Base-by-base conservation (phyloP, 2,113 vertebrate species). In the Monopterus albus region DNA sequence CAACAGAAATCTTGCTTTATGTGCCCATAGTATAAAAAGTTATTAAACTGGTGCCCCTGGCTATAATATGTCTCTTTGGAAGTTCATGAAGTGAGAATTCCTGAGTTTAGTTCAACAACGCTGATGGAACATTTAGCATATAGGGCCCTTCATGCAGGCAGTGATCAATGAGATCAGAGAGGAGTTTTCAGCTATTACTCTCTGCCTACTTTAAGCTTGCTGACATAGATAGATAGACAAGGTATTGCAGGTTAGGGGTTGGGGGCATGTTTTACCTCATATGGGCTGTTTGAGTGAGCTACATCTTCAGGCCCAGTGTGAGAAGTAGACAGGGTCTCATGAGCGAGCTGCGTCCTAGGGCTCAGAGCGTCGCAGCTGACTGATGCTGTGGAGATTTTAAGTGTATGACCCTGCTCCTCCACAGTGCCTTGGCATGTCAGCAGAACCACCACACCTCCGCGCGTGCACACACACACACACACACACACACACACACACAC, bases 371-470 rank as follows among this genome's bases (percentile, higher is more conserved):
- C 60, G 66, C 21, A 5, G 60, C 50, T 81, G 49, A 73, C 52
- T 74, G 57, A 59, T 72, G 57, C 70, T 7, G 7, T 39, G 52
- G 71, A 81, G 75, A 69, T 69, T 75, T 66, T 69, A 68, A 75
- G 78, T 75, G 75, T 76, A 46, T 82, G 72, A 49, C 47, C 76
- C 75, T 69, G 58, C 33, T 70, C 33, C 56, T 60, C 69, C 71
- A 64, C 71, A 52, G 40, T 36, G 45, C 18, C 7, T 46, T 5
- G 33, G 40, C 51, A 40, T 15, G 55, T 46, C 46, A 69, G 57
- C 76, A 56, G 43, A 67, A 7, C 18, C 29, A 49, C 57, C 38
- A 26, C 28, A 62, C 20, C 29, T 15, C n/a, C n/a, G n/a, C n/a
- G n/a, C n/a, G n/a, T n/a, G n/a, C n/a, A 53, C 38, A 33, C 38